Conservation (phyloP, 2,113 vertebrate genomes). For the Labeo catla region DNA sequence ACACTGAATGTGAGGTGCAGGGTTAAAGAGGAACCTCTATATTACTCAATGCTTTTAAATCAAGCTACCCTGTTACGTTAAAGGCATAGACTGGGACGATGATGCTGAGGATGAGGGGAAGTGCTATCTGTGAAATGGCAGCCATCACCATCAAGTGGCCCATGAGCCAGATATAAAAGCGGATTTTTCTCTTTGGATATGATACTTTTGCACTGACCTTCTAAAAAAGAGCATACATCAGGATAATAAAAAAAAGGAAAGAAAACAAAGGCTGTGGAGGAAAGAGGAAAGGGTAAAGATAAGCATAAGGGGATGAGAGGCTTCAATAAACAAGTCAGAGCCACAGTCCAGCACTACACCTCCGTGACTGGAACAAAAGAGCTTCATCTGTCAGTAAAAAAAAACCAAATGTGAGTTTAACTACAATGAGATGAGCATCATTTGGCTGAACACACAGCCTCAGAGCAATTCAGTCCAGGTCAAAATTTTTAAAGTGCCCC, state of each 20-base stretch:
- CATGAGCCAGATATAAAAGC: neutral
- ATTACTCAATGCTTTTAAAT: neutral
- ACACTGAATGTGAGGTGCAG: neutral
- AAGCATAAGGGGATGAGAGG: neutral
- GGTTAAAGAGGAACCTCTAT: neutral
- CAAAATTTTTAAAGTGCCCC: neutral
- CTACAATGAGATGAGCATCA: constrained; percentile 7
- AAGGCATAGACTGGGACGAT: neutral
- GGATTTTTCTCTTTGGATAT: neutral
- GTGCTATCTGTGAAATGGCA: neutral
- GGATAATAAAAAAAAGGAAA: neutral
- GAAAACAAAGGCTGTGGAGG: neutral
- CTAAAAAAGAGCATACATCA: neutral
- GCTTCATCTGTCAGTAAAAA: neutral
- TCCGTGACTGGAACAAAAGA: neutral
- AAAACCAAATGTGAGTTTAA: neutral
- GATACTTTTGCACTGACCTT: constrained; percentile 12
- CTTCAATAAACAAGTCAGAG: neutral
- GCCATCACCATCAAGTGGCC: neutral
- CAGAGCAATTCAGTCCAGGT: neutral
- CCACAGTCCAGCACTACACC: neutral
- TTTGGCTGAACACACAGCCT: neutral
- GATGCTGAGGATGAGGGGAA: neutral
- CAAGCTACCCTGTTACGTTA: neutral
- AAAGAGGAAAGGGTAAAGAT: neutral